These are phyloP conservation scores for Phrynocephalus forsythii DNA, from an alignment of 2,797 vertebrate species.

Conservation along the genomic window DNA sequence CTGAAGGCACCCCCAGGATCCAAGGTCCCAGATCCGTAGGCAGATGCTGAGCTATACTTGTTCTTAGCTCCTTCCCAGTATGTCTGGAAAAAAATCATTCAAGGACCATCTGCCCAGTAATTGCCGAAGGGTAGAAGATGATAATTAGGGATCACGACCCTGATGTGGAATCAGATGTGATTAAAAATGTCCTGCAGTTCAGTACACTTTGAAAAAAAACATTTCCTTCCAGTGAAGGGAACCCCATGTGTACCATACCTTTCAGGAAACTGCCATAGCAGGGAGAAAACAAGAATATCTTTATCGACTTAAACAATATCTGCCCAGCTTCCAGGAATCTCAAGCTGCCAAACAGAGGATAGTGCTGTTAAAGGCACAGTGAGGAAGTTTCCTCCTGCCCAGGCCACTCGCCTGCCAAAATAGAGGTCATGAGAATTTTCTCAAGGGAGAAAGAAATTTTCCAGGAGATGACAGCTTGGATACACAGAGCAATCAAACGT, in stretches of 20 bases:
- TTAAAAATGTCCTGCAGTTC: not conserved
- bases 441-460: constrained; percentile 16
- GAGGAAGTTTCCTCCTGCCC: not conserved
- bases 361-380: not conserved
- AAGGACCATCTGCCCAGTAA: not conserved
- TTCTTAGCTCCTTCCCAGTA: no score
- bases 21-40: no score
- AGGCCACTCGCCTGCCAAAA: not conserved
- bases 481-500: not conserved
- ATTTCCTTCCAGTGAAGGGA: not conserved
- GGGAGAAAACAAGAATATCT: not conserved
- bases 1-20: no score
- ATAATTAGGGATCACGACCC: not conserved
- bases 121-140: not conserved
- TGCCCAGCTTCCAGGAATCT: constrained; percentile 21
- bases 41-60: no score
- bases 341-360: not conserved
- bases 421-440: constrained; percentile 28
- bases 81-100: no score
- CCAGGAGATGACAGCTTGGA: not conserved
- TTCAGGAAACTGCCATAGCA: constrained; percentile 1
- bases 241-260: not conserved
- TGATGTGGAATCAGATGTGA: not conserved
- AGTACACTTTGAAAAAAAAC: not conserved
- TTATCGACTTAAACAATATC: constrained; percentile 21